Evolutionary conservation across 2,113 vertebrate species (phyloP).

Genomic region (Stercorarius parasiticus): DNA sequence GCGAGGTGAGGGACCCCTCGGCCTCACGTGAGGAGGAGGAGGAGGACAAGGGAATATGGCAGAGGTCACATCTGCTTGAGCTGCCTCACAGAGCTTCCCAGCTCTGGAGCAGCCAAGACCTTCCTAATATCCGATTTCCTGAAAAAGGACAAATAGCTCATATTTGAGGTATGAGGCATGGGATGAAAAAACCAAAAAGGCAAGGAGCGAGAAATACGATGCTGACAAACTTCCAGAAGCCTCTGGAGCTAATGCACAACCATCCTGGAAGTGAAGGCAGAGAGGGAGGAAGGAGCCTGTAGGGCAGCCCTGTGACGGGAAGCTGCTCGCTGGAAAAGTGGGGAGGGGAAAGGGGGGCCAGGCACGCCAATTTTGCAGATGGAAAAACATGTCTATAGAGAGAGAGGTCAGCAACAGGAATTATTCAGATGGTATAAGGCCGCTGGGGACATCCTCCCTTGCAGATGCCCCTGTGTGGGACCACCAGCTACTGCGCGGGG

Average conservation of each 20-base stretch:
- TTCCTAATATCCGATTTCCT: not conserved
- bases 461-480: not conserved
- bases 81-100: not conserved
- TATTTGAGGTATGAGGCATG: not conserved
- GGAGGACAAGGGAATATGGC: not conserved
- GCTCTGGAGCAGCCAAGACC: not conserved
- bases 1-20: rapidly evolving
- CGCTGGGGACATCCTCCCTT: not conserved
- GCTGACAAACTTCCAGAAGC: not conserved
- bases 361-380: not conserved
- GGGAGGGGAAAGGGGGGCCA: not conserved
- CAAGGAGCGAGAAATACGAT: not conserved
- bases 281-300: not conserved
- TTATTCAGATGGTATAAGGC: not conserved
- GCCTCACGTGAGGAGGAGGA: rapidly evolving
- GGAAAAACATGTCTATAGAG: rapidly evolving
- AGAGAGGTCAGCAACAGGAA: not conserved
- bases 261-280: not conserved
- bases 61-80: not conserved
- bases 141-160: not conserved
- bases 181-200: not conserved
- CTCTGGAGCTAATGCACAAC: not conserved
- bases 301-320: not conserved
- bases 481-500: not conserved
- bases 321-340: not conserved